Evolutionary conservation across 1,140 invertebrate species (phyloP).

Genomic region (Callitettix versicolor): DNA sequence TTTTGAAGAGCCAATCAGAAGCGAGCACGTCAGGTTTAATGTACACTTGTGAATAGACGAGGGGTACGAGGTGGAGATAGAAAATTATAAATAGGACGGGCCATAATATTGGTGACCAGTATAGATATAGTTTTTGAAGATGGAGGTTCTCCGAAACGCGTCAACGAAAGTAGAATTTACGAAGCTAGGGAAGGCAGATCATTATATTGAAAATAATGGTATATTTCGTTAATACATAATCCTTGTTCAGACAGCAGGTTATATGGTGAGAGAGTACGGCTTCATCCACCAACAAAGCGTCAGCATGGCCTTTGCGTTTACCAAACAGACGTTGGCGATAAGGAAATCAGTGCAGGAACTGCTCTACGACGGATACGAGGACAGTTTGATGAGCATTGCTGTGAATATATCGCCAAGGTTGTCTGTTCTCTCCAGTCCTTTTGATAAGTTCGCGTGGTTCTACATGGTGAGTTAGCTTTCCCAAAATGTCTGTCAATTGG

Average conservation of each 20-base stretch:
- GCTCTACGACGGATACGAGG: constrained; percentile 67
- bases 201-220: no score
- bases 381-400: constrained; percentile 53
- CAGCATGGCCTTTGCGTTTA: constrained; percentile 40
- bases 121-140: no score
- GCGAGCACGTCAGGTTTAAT: no score
- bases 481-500: no score
- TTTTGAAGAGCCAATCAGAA: no score
- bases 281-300: constrained; percentile 37
- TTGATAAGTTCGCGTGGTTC: constrained; percentile 70
- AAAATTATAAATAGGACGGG: no score
- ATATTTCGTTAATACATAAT: background rate
- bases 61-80: no score
- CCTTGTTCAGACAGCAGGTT: constrained; percentile 50
- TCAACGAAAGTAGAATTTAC: no score
- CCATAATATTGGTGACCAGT: no score
- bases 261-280: constrained; percentile 43
- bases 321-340: constrained; percentile 42
- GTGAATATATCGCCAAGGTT: constrained; percentile 40
- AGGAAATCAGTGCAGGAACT: constrained; percentile 56
- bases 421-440: constrained; percentile 41
- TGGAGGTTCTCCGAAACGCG: no score
- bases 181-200: no score
- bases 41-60: no score
- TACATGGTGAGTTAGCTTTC: constrained; percentile 64